Percentiles rank a stretch among this genome's conserved stretches.
Conservation (phyloP, 2,888 invertebrate genomes). For the Scrobipalpa atriplicella region DNA sequence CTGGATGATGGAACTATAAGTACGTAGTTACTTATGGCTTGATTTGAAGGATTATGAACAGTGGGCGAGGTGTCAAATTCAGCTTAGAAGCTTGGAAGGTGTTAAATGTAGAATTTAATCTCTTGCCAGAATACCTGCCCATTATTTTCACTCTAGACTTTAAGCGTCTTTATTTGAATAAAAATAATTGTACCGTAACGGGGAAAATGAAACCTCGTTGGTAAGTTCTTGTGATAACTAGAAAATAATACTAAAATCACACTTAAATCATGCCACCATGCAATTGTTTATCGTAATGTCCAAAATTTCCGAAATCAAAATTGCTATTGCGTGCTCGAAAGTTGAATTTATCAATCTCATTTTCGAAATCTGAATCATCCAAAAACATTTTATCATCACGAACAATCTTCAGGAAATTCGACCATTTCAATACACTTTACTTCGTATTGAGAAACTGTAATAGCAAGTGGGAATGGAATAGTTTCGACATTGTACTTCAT, state of each 20-base stretch:
- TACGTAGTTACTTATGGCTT: background rate
- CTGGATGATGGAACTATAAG: background rate
- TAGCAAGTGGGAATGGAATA: background rate
- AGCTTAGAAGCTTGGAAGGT: background rate
- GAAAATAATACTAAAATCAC: background rate
- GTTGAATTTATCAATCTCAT: conserved; percentile 9
- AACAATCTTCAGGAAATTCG: conserved; percentile 5
- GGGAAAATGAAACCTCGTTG: too few relatives aligned
- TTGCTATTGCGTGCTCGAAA: background rate
- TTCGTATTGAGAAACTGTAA: conserved; percentile 10
- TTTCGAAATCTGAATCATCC: conserved; percentile 13
- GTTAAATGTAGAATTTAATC: background rate
- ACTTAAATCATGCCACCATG: background rate
- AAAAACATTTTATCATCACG: conserved; percentile 20
- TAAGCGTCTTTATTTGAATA: too few relatives aligned
- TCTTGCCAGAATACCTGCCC: too few relatives aligned
- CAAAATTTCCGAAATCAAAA: background rate
- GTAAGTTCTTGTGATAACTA: background rate
- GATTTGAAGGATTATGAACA: background rate
- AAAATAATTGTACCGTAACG: too few relatives aligned
- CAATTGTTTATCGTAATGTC: background rate
- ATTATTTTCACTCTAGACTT: too few relatives aligned
- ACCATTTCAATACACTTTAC: conserved; percentile 8
- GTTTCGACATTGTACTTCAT: conserved; percentile 2
- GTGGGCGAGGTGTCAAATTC: background rate